A percentile compares a stretch with the other conserved stretches of the same genome.
Evolutionary conservation across 2,888 invertebrate genomes (phyloP).

Genomic region (Thera britannica): DNA sequence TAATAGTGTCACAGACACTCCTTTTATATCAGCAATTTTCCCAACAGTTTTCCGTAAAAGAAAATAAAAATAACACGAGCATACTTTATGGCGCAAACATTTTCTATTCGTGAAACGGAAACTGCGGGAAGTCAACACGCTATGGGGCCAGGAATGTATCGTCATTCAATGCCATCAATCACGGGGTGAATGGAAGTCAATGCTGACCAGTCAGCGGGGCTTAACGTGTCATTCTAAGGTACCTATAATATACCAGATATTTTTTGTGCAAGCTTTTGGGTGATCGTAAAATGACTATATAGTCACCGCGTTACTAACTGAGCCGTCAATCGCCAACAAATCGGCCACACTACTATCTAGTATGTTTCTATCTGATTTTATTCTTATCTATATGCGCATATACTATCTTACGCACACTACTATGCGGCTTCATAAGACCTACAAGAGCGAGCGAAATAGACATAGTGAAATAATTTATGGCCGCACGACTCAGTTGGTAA

Average conservation of each 20-base stretch:
- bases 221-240: conserved; percentile 18
- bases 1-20: neutral
- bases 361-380: too few species aligned
- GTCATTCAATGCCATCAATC: conserved; percentile 42
- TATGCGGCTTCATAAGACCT: too few species aligned
- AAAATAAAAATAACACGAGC: neutral
- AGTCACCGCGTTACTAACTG: too few species aligned
- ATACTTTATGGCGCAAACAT: conserved; percentile 11
- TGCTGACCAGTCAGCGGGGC: conserved; percentile 35
- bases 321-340: too few species aligned
- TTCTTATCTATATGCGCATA: too few species aligned
- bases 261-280: neutral
- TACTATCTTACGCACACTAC: too few species aligned
- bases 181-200: conserved; percentile 34
- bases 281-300: too few species aligned
- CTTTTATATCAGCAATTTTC: neutral
- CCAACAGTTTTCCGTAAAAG: neutral
- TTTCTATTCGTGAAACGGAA: conserved; percentile 15
- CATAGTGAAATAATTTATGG: too few species aligned
- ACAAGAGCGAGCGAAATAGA: too few species aligned
- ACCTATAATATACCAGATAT: conserved; percentile 7
- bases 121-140: conserved; percentile 22
- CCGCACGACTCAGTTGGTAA: too few species aligned
- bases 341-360: too few species aligned
- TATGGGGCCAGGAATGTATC: conserved; percentile 34